Evolutionary conservation across 2,113 vertebrate genomes (phyloP), one percentile per base, ranked within the genome.

Genomic region (Andinoacara biseriatus): DNA sequence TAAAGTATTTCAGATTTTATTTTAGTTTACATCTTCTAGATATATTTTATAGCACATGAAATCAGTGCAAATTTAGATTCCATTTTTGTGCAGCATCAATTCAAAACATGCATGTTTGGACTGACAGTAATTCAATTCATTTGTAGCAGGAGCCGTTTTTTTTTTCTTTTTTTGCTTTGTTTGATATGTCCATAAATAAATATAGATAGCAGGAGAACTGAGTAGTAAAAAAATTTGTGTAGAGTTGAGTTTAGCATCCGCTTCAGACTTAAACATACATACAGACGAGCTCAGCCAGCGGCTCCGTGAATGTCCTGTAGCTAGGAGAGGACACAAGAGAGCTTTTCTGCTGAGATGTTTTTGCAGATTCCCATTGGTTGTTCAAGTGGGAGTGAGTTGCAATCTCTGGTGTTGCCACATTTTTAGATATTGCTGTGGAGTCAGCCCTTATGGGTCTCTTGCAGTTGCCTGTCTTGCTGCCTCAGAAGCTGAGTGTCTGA

Each of bases 371-470:
- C 46, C 46, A 31, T 72, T 72, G 46, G 67, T 54, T 72, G 46
- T 33, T 72, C 31, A 72, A 72, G 67, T 54, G 26, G 46, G 26
- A 72, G 26, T 72, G 46, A 72, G 65, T 72, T 72, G 65, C 65
- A 72, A 17, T 29, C 43, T 72, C 10, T 72, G 46, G 26, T 72
- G 67, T 54, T 72, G 46, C 67, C 67, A 72, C 67, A 72, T 52
- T 54, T n/a, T 72, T 18, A 72, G 67, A 72, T 52, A 54, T 72
- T 72, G 65, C 65, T 72, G 24, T 52, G 65, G 65, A 72, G 65
- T 72, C 43, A 72, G 65, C 65, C 24, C 65, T 72, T 72, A 72
- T 52, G 43, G 65, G 43, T 72, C 65, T 72, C 43, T 69, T n/a
- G 67, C 67, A 72, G 67, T 72, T 72, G 26, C 46, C 67, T 72